Evolutionary conservation across 2,888 invertebrate species (phyloP), one percentile per base, ranked within the genome.

Genomic region (Melieria crassipennis): DNA sequence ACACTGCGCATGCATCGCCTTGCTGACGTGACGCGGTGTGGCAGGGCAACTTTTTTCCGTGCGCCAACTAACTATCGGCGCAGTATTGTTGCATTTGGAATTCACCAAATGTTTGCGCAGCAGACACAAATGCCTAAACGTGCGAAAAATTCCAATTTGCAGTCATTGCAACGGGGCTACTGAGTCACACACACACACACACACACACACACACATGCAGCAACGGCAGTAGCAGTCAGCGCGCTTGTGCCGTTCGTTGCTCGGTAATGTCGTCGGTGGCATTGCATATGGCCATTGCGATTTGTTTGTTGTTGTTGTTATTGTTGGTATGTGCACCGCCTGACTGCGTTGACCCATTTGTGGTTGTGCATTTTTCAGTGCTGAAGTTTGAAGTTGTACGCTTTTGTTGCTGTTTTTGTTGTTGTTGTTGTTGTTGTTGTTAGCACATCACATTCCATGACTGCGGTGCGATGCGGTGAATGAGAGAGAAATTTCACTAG

Each of bases 81-180:
- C 13, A 42, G 65, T 30, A 52, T 69, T 56, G 60, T 61, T 65
- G 52, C 55, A 6, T 47, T 62, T 65, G 57, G 46, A 69, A 72
- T 69, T 69, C 70, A 62, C 69, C 69, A 71, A 73, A 75, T 73
- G 69, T 69, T 70, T 68, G 68, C 66, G n/a, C 43, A 69, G 63
- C 69, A 72, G 69, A 70, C 65, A 57, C 66, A 70, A 72, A 73
- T 75, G 66, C 75, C 71, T 70, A 72, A 69, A 75, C 75, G 73
- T 72, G 72, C 71, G 66, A 69, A 73, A 70, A 56, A 71, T 72
- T 71, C 65, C 68, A 72, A 70, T 73, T 75, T 67, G 69, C 70
- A 75, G 72, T 73, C 71, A 70, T 70, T 72, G 30, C 30, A 30
- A 30, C 30, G 30, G 30, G 30, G 30, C 30, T 30, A 30, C 30